Percentiles rank a stretch among this genome's conserved stretches.
These are phyloP conservation scores for Phalangium opilio DNA, from an alignment of 2,888 invertebrate species.

Conservation along the genomic window DNA sequence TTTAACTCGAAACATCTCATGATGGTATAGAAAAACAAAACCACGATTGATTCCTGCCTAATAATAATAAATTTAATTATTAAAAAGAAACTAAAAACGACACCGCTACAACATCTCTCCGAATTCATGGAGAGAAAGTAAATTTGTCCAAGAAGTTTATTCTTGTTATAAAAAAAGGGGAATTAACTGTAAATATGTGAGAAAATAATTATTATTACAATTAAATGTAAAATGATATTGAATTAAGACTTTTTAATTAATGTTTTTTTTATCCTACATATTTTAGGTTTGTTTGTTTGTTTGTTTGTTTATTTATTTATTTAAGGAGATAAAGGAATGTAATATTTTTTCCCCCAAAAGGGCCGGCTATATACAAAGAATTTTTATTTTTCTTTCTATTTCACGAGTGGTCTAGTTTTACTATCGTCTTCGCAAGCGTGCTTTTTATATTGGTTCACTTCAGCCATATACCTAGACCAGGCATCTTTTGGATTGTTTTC, in stretches of 20 bases:
- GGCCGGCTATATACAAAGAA: slow-evolving; percentile 1
- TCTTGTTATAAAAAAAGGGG: too few relatives aligned
- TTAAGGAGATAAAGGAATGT: background rate
- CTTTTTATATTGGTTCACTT: slow-evolving; percentile 81
- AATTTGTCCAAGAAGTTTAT: too few relatives aligned
- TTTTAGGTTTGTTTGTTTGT: background rate
- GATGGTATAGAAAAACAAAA: too few relatives aligned
- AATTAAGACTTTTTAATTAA: background rate
- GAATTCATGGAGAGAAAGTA: too few relatives aligned
- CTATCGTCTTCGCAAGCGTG: slow-evolving; percentile 77
- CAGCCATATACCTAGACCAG: slow-evolving; percentile 84
- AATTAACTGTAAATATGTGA: too few relatives aligned
- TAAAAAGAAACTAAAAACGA: too few relatives aligned
- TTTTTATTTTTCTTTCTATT: slow-evolving; percentile 39
- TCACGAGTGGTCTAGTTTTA: slow-evolving; percentile 76
- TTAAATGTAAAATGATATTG: background rate
- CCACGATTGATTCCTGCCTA: too few relatives aligned
- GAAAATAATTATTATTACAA: too few relatives aligned
- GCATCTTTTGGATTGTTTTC: slow-evolving; percentile 42
- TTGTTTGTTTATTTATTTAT: background rate
- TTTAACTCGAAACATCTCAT: too few relatives aligned
- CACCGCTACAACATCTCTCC: too few relatives aligned
- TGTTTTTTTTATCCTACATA: background rate
- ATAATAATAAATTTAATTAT: too few relatives aligned
- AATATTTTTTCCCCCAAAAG: background rate